Evolutionary conservation across 1,140 invertebrate genomes (phyloP).

Genomic region (Drosophila novamexicana): DNA sequence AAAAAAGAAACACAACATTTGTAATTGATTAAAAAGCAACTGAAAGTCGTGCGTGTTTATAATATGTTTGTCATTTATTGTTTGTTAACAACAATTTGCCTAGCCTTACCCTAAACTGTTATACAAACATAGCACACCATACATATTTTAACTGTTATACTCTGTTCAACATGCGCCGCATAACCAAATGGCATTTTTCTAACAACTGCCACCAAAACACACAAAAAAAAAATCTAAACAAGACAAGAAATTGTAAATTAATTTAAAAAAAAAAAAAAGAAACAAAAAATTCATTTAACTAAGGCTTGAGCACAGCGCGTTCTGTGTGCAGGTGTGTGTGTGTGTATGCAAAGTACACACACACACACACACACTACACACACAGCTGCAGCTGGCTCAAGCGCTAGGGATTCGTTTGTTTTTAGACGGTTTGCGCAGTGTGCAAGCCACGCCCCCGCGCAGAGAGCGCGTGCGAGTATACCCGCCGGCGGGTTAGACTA

Average conservation of each 20-base stretch:
- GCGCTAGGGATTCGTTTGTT: conserved; percentile 1
- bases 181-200: conserved; percentile 49
- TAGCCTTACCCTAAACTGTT: conserved; percentile 21
- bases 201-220: conserved; percentile 44
- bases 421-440: conserved; percentile 49
- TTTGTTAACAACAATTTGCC: neutral
- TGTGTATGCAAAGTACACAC: conserved; percentile 6
- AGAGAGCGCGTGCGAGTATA: conserved; percentile 45
- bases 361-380: conserved; percentile 25
- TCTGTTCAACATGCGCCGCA: conserved; percentile 41
- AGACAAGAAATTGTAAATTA: conserved; percentile 46
- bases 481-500: conserved; percentile 74
- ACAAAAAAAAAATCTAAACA: neutral
- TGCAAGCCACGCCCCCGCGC: conserved; percentile 62
- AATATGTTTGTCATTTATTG: neutral
- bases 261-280: conserved; percentile 21
- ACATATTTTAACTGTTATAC: conserved; percentile 51
- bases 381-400: conserved; percentile 3
- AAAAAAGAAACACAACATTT: conserved; percentile 25
- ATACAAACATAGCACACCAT: conserved; percentile 14
- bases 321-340: conserved; percentile 6
- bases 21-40: conserved; percentile 40
- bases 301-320: conserved; percentile 13
- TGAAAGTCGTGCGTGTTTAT: neutral
- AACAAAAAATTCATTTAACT: neutral